Percentiles rank a stretch among this genome's conserved stretches.
Conservation (phyloP, 2,797 vertebrate genomes). For the Lithobates sylvaticus region DNA sequence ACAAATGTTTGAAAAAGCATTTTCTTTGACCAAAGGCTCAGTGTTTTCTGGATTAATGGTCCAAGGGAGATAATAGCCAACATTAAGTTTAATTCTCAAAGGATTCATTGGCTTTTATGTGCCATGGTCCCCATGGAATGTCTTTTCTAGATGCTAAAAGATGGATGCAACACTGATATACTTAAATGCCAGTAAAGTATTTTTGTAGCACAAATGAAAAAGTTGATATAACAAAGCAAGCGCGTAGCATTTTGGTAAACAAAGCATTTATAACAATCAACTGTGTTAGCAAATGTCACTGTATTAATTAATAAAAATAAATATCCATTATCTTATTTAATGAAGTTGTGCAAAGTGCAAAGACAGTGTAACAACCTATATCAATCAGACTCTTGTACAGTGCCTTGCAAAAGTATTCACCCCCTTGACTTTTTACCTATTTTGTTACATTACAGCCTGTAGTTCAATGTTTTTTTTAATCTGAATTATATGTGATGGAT, state of each 20-base stretch:
- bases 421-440: no score
- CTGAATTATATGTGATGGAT: no score
- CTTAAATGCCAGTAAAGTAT: background rate
- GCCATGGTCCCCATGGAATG: slow-evolving; percentile 24
- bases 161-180: slow-evolving; percentile 6
- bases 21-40: slow-evolving; percentile 29
- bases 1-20: slow-evolving; percentile 48
- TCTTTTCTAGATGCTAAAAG: slow-evolving; percentile 29
- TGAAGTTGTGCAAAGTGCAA: no score
- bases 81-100: slow-evolving; percentile 46
- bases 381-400: no score
- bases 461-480: no score
- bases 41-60: slow-evolving; percentile 46
- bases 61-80: slow-evolving; percentile 30
- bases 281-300: slow-evolving; percentile 19
- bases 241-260: slow-evolving; percentile 2
- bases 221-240: background rate
- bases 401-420: no score
- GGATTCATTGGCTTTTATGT: slow-evolving; percentile 46
- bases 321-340: background rate
- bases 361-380: no score
- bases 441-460: no score
- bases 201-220: slow-evolving; percentile 7
- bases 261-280: background rate
- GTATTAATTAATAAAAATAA: background rate